Base-by-base conservation (phyloP, 2,888 invertebrate genomes). In the Cataglyphis albicans region DNA sequence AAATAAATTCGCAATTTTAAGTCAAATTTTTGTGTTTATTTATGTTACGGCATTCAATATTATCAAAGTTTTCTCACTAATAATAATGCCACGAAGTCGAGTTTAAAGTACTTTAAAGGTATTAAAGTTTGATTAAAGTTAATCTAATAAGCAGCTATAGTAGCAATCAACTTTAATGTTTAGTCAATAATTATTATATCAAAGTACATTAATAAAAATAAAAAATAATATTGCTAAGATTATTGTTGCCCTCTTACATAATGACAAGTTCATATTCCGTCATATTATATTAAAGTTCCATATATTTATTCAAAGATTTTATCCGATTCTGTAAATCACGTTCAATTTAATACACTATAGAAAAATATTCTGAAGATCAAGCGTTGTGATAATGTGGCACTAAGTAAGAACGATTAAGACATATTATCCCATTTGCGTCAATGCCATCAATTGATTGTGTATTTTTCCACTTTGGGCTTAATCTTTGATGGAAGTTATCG, bases 91-190 rank as follows among this genome's bases (percentile, higher is more conserved):
- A 68, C 29, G 15, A 76, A 67, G 25, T 55, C 12, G n/a, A 76
- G 55, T 76, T 76, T 55, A 68, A 52, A 29, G 38, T 55, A 55
- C 76, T 67, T 68, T 15, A 52, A 76, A 67, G 7, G 41, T 55
- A 67, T 67, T 67, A 55, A 68, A 76, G 55, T 76, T 68, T 21
- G 41, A 18, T n/a, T n/a, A n/a, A n/a, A n/a, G n/a, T n/a, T 76
- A 41, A 67, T 67, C 55, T 57, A 55, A 67, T 55, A 55, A 76
- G 67, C 75, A 75, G 55, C 68, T 67, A 29, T 25, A 76, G 57
- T 15, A n/a, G 21, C 29, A 41, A 12, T n/a, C 38, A 41, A 67
- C 55, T 67, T 76, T 67, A 65, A 52, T 52, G 35, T 52, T 64
- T 38, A 38, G 38, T 35, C 52, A 65, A 55, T 67, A 55, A 15